phyloP scores from a whole-genome alignment of 2,113 vertebrate genomes.

The Phainopepla nitens region DNA sequence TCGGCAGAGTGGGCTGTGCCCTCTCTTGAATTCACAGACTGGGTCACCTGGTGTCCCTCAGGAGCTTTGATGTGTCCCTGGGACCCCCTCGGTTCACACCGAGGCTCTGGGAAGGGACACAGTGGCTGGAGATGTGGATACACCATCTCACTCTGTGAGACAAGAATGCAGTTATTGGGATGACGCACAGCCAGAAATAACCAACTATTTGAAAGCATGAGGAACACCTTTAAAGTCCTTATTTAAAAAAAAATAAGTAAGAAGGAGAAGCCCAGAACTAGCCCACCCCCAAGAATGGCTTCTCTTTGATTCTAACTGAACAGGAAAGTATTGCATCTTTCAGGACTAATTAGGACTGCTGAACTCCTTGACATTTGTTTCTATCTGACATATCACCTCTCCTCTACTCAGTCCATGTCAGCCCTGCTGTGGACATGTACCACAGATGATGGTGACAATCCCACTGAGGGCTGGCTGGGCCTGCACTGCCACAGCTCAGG shows the following conservation, averaged over 20 bases:
- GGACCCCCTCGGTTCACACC: neutral
- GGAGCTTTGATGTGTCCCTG: neutral
- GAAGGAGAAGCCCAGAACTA: neutral
- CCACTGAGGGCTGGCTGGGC: neutral
- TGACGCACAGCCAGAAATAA: neutral
- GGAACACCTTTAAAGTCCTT: neutral
- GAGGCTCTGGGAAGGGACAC: neutral
- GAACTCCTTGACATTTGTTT: neutral
- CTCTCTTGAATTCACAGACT: neutral
- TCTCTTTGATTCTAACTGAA: neutral
- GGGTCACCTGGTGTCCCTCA: neutral
- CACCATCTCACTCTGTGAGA: neutral
- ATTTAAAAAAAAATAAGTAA: neutral
- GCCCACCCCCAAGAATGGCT: neutral
- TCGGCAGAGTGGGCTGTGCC: neutral
- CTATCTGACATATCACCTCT: neutral
- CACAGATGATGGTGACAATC: neutral
- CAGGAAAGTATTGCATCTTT: neutral
- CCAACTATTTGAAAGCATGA: neutral
- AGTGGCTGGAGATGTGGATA: neutral
- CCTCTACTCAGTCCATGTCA: neutral
- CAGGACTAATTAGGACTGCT: neutral
- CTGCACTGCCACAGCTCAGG: neutral
- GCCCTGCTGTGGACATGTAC: fast-evolving
- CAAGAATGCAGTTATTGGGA: neutral